Percentiles rank a stretch among this genome's conserved stretches.
phyloP scores from a whole-genome alignment of 2,888 invertebrate species.

The Diaphora mendica region DNA sequence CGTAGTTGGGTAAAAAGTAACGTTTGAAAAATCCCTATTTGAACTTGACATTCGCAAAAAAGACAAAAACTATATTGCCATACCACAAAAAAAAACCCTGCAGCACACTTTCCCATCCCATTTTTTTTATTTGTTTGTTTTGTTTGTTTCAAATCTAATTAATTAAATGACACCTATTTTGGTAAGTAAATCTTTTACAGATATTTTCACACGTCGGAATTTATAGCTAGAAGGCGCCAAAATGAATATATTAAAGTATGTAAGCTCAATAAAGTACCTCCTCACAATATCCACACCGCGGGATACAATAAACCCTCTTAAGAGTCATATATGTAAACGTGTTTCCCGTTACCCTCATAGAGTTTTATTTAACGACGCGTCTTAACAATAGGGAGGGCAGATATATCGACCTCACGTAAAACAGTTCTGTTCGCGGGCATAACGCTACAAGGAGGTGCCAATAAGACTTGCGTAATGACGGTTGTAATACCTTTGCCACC shows the following conservation, averaged over 20 bases:
- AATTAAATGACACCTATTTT: too few species aligned
- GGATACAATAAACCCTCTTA: not conserved
- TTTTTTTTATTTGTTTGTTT: too few species aligned
- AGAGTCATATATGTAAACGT: not conserved
- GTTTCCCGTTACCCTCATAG: not conserved
- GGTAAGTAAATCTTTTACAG: too few species aligned
- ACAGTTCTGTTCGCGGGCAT: slow-evolving; percentile 3
- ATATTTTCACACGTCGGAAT: too few species aligned
- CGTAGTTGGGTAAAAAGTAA: too few species aligned
- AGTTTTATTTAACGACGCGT: slow-evolving; percentile 14
- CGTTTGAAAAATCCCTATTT: too few species aligned
- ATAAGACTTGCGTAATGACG: slow-evolving; percentile 15
- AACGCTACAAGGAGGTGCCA: slow-evolving; percentile 2
- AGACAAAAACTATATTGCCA: too few species aligned
- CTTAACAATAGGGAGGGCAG: slow-evolving; percentile 8
- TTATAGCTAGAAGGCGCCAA: too few species aligned
- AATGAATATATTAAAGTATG: not conserved
- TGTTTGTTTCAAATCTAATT: too few species aligned
- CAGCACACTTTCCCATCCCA: too few species aligned
- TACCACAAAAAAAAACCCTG: too few species aligned
- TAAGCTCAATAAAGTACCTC: not conserved
- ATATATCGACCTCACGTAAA: slow-evolving; percentile 12
- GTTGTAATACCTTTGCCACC: slow-evolving; percentile 11
- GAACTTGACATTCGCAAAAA: too few species aligned
- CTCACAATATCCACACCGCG: not conserved